Base-by-base conservation (phyloP, 1,140 invertebrate genomes). In the Hyles euphorbiae region DNA sequence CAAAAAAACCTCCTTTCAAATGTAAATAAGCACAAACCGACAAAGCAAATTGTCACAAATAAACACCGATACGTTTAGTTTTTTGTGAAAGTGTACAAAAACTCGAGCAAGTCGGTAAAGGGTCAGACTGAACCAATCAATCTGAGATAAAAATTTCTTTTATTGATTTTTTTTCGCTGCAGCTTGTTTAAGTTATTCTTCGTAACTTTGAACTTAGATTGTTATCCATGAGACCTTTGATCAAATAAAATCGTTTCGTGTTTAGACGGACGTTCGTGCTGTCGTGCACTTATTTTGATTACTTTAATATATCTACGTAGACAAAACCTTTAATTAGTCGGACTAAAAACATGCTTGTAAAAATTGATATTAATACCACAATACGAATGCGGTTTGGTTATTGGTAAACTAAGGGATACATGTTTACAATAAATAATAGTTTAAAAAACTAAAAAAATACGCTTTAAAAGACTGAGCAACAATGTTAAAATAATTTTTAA, bases 1-100 rank as follows among this genome's bases (percentile, higher is more conserved):
- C 69, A 81, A 73, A 85, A 84, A 83, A 82, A 78, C 68, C 65
- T 69, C 74, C 68, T 86, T 87, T 88, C 77, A 87, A 87, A 88
- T 88, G 83, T 84, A 87, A 88, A 88, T 88, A 76, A 78, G 73
- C 72, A 74, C 72, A 77, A 76, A 86, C 86, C 86, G 86, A 88
- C 86, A 88, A 88, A 88, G 86, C 83, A 88, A 88, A 88, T 88
- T 88, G 86, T 88, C 86, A 88, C 86, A 88, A 88, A 88, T 88
- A 88, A 88, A 88, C 86, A 88, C 74, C 75, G 82, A 84, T 86
- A 83, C 81, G 76, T 83, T 67, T 78, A 72, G 55, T 70, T 84
- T 88, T 83, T 84, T 88, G 71, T 81, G 74, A 82, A 81, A 84
- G 77, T 72, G 61, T 66, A 81, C 72, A 87, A 85, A 87, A 85